A percentile compares a stretch with the other conserved stretches of the same genome.
Conservation (phyloP, 1,140 invertebrate genomes). For the Wiebesia pumilae region DNA sequence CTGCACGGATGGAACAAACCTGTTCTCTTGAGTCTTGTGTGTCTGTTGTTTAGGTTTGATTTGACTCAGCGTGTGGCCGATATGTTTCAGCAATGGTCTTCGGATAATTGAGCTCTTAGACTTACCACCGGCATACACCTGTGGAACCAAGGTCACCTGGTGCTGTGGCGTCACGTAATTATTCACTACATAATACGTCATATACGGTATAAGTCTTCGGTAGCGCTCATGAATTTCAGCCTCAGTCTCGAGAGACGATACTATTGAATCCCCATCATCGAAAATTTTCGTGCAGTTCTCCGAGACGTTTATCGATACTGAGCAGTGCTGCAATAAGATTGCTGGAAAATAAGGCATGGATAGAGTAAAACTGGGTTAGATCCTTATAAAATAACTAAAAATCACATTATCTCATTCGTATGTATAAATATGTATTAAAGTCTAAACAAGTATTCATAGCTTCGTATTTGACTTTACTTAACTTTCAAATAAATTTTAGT, state of each 20-base stretch:
- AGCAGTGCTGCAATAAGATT: not conserved
- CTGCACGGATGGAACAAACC: conserved; percentile 71
- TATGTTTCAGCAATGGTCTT: not conserved
- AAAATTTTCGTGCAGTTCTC: not conserved
- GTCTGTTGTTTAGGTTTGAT: not conserved
- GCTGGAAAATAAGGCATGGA: not conserved
- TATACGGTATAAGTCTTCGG: conserved; percentile 85
- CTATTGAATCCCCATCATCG: not conserved
- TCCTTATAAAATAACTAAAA: not conserved
- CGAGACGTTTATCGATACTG: not conserved
- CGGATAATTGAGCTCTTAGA: not conserved
- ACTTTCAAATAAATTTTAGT: too few relatives aligned
- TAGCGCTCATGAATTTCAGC: conserved; percentile 76
- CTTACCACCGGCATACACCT: not conserved
- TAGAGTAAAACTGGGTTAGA: too few relatives aligned
- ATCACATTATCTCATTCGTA: too few relatives aligned
- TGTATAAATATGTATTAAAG: too few relatives aligned
- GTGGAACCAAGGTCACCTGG: not conserved
- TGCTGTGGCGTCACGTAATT: conserved; percentile 68
- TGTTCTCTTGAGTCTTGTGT: conserved; percentile 50
- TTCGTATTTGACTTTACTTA: too few relatives aligned
- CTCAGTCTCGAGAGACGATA: not conserved
- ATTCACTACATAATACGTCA: conserved; percentile 85
- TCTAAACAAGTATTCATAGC: too few relatives aligned
- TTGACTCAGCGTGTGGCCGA: not conserved